Evolutionary conservation across 2,888 invertebrate species (phyloP).

Genomic region (Silvanus unidentatus): DNA sequence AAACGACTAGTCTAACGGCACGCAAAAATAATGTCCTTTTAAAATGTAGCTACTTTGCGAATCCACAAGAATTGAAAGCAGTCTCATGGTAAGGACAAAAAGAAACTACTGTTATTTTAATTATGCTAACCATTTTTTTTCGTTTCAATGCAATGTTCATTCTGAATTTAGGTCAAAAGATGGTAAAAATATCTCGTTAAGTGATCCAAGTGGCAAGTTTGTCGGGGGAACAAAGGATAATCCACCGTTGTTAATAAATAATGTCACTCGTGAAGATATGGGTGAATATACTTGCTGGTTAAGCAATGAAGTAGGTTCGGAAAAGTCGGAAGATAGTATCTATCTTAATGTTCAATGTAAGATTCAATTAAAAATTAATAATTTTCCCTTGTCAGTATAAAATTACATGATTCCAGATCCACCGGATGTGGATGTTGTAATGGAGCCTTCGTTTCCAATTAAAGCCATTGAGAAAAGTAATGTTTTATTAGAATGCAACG

Average conservation of each 20-base stretch:
- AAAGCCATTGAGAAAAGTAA: conserved; percentile 72
- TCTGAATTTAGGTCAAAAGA: conserved; percentile 60
- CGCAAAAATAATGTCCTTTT: conserved; percentile 53
- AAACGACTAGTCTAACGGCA: conserved; percentile 43
- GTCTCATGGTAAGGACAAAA: conserved; percentile 68
- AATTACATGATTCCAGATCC: conserved; percentile 53
- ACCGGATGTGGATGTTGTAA: conserved; percentile 69
- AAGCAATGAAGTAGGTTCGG: conserved; percentile 72
- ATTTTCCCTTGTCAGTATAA: background rate
- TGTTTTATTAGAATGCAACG: conserved; percentile 76
- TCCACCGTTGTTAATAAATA: conserved; percentile 70
- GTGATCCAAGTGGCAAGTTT: conserved; percentile 54
- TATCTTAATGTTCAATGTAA: conserved; percentile 79
- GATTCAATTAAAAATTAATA: background rate
- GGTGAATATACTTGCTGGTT: conserved; percentile 81
- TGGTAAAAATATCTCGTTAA: conserved; percentile 55
- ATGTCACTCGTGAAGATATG: conserved; percentile 70
- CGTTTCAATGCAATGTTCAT: no score
- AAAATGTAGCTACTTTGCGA: conserved; percentile 78
- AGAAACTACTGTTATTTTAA: no score
- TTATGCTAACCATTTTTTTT: no score
- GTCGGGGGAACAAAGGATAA: conserved; percentile 71
- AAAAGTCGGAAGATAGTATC: conserved; percentile 66
- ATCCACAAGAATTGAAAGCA: conserved; percentile 70
- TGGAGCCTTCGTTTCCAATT: conserved; percentile 71